These are phyloP conservation scores for Cataglyphis rosenhaueri DNA, from an alignment of 2,888 invertebrate genomes.

Conservation along the genomic window DNA sequence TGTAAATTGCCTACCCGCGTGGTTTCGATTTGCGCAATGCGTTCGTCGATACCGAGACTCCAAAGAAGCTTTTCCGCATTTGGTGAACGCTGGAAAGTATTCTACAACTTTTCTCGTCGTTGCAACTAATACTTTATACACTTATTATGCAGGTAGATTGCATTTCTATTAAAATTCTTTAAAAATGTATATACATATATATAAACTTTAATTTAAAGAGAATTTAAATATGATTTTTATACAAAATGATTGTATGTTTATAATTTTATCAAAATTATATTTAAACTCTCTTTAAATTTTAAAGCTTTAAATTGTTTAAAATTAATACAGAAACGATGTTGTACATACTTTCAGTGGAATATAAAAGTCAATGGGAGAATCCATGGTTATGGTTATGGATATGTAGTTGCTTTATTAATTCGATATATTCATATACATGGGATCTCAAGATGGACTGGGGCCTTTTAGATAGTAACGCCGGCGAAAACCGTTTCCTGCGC, in stretches of 20 bases:
- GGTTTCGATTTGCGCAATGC: conserved; percentile 99
- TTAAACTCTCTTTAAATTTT: background rate
- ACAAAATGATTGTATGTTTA: background rate
- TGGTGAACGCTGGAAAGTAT: conserved; percentile 99
- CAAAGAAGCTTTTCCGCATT: conserved; percentile 96
- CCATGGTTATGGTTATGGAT: conserved; percentile 97
- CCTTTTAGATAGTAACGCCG: conserved; percentile 95
- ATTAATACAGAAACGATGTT: background rate
- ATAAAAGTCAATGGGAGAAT: conserved; percentile 89
- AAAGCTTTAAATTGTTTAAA: background rate
- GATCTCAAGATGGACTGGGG: conserved; percentile 99
- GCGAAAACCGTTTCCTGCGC: conserved; percentile 95
- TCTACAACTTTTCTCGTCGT: conserved; percentile 98
- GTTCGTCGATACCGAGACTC: conserved; percentile 97
- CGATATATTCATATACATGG: conserved; percentile 98
- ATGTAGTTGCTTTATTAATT: conserved; percentile 93
- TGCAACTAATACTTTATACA: conserved; percentile 91
- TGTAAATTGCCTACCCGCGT: conserved; percentile 97
- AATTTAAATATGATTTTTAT: background rate
- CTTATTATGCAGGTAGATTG: conserved; percentile 87
- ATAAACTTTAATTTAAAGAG: background rate
- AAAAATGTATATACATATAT: background rate
- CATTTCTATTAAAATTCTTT: background rate
- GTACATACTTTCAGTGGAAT: conserved; percentile 86
- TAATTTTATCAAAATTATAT: background rate